Evolutionary conservation across 2,888 invertebrate genomes (phyloP), one percentile per base, ranked within the genome.

Genomic region (Apamea monoglypha): DNA sequence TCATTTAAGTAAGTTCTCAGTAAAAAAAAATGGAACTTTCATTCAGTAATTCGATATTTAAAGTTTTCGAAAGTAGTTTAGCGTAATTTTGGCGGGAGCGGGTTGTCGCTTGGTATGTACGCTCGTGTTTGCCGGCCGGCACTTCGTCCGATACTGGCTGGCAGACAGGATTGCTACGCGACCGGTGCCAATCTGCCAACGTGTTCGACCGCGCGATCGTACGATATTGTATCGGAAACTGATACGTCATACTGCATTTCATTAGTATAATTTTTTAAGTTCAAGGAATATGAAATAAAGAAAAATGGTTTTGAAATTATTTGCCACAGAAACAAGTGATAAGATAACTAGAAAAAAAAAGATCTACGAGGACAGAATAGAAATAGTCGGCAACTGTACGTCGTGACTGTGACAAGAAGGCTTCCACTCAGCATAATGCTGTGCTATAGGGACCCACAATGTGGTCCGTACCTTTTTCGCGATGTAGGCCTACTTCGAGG

Each of bases 11-110:
- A 6, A 10, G 36, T 53, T 64, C 40, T 76, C 21, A n/a, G 25
- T 69, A 50, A 0, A 36, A 74, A 80, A 68, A 61, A 80, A 63
- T 14, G 0, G 1, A 50, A 84, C 77, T 88, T 83, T 89, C 80
- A 85, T 82, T 88, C 81, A 83, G 56, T 21, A 80, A 74, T 76
- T 69, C 1, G 6, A 25, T 59, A 14, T 66, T 83, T 80, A 70
- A 53, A 88, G 59, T 82, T 78, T 88, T 87, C 89, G 90, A 89
- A 89, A 89, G 88, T 89, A 74, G 80, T 83, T 82, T 40, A 70
- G 72, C 88, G 90, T 86, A 85, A 81, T 86, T 89, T 87, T 89
- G 87, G 89, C 89, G 89, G 88, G 89, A 88, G 78, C 47, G 73
- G 21, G 29, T n/a, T 12, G 61, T 64, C 36, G 16, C 12, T 44